These are phyloP conservation scores for Takifugu rubripes DNA, from an alignment of 2,797 vertebrate species.

Conservation along the genomic window DNA sequence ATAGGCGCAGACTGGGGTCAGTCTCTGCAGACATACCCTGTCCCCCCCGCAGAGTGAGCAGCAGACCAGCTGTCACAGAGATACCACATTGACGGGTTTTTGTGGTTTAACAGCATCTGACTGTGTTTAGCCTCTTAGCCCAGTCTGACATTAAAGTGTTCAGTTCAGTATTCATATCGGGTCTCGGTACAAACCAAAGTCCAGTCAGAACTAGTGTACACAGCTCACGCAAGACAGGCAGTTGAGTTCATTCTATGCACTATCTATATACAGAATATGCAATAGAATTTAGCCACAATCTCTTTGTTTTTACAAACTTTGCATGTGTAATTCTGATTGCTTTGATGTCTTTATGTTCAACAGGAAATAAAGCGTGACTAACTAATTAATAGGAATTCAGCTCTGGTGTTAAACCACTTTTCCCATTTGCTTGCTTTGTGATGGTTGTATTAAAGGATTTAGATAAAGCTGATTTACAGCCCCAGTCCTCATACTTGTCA, in stretches of 20 bases:
- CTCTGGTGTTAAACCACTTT: neutral
- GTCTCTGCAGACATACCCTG: constrained; percentile 7
- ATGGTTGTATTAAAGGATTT: constrained; percentile 51
- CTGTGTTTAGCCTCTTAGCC: constrained; percentile 41
- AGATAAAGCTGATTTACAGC: constrained; percentile 56
- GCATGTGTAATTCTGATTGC: too few species aligned
- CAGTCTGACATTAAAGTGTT: constrained; percentile 20
- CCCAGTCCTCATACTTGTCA: constrained; percentile 11
- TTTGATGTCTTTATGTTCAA: too few species aligned
- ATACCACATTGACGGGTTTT: constrained; percentile 34
- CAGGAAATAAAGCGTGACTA: too few species aligned
- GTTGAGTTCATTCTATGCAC: too few species aligned
- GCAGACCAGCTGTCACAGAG: constrained; percentile 49
- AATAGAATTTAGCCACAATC: too few species aligned
- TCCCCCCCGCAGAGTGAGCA: constrained; percentile 27
- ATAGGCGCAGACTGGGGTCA: constrained; percentile 2
- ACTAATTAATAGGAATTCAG: too few species aligned
- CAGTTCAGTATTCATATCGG: neutral
- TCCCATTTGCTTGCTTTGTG: constrained; percentile 41
- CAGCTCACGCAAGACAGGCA: too few species aligned
- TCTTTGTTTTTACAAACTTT: too few species aligned
- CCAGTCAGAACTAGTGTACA: too few species aligned
- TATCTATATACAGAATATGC: too few species aligned
- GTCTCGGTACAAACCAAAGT: too few species aligned
- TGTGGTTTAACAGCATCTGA: constrained; percentile 45